These are phyloP conservation scores for Mamestra configurata DNA, from an alignment of 1,140 invertebrate genomes.

Conservation along the genomic window DNA sequence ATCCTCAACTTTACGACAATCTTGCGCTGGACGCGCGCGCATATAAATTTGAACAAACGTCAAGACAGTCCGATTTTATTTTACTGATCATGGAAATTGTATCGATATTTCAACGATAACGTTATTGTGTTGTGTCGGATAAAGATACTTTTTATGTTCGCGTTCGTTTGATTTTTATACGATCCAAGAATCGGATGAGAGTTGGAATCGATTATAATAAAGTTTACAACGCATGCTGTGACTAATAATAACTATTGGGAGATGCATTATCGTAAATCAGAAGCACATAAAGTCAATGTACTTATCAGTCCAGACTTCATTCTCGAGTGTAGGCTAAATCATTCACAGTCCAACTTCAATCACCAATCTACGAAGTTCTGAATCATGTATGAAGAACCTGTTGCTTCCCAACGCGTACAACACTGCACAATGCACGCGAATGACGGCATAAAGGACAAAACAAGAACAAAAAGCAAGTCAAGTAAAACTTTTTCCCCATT, in stretches of 20 bases:
- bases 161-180: constrained; percentile 71
- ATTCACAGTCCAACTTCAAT: neutral
- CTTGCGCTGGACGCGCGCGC: constrained; percentile 73
- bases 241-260: constrained; percentile 49
- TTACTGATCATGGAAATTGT: constrained; percentile 85
- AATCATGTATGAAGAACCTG: constrained; percentile 40
- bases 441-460: constrained; percentile 3
- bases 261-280: constrained; percentile 22
- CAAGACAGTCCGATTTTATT: constrained; percentile 81
- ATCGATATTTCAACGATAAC: constrained; percentile 85
- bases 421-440: constrained; percentile 20
- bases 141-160: constrained; percentile 80
- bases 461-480: constrained; percentile 3
- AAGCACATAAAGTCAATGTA: constrained; percentile 25
- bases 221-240: constrained; percentile 46
- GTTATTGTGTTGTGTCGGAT: constrained; percentile 76
- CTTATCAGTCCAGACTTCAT: constrained; percentile 23
- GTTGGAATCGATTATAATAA: constrained; percentile 51
- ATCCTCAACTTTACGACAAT: constrained; percentile 85
- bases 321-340: constrained; percentile 22
- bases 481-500: constrained; percentile 29
- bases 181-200: constrained; percentile 64
- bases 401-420: constrained; percentile 1
- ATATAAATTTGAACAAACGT: constrained; percentile 85
- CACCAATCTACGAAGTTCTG: constrained; percentile 17